Conservation (phyloP, 1,140 invertebrate species). For the Papilio polytes region DNA sequence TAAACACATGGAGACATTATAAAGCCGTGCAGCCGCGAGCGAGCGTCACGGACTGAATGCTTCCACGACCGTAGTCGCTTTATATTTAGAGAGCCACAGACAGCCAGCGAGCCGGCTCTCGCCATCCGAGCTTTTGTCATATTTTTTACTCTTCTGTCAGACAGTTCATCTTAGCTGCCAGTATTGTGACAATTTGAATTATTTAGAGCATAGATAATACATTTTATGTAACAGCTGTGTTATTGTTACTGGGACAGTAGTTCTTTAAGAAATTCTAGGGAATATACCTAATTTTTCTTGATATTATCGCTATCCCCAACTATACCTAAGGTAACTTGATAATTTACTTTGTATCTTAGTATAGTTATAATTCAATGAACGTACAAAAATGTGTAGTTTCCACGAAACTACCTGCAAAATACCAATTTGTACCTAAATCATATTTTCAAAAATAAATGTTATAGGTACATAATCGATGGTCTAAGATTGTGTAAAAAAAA, state of each 20-base stretch:
- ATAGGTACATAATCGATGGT: background rate
- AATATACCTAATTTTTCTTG: too few species aligned
- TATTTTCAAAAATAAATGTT: background rate
- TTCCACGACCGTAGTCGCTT: constrained; percentile 47
- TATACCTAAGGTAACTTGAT: background rate
- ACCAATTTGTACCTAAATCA: background rate
- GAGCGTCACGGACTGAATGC: constrained; percentile 56
- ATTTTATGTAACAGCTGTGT: background rate
- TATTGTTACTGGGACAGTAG: background rate
- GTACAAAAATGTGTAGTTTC: too few species aligned
- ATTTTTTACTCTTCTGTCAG: constrained; percentile 34
- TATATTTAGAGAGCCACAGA: constrained; percentile 57
- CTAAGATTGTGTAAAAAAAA: background rate
- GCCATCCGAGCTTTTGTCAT: constrained; percentile 34
- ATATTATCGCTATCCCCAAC: background rate
- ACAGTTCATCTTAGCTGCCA: constrained; percentile 5
- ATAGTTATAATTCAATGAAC: too few species aligned
- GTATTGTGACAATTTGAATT: constrained; percentile 13
- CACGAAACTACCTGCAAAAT: too few species aligned
- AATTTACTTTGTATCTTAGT: background rate
- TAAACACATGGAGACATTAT: constrained; percentile 51
- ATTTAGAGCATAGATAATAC: background rate
- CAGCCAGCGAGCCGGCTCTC: constrained; percentile 43
- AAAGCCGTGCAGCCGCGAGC: constrained; percentile 45
- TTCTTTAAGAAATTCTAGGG: background rate